phyloP scores from a whole-genome alignment of 2,113 vertebrate species.

The Cyanoderma ruficeps region DNA sequence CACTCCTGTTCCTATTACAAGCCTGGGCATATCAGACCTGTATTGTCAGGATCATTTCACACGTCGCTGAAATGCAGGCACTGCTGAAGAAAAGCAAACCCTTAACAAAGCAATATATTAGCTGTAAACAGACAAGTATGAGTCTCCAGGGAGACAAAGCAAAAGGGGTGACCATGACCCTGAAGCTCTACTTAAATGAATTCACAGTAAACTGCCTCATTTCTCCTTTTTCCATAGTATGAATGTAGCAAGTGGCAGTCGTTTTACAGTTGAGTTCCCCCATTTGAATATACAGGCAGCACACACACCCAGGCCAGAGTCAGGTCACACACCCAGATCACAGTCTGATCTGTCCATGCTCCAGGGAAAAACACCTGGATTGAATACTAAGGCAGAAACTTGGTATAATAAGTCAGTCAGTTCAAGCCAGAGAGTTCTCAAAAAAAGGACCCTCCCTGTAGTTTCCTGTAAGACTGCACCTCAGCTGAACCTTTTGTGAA shows the following conservation, averaged over 20 bases:
- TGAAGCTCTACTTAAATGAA: not conserved
- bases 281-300: not conserved
- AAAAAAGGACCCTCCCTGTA: not conserved
- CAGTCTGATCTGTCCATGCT: not conserved
- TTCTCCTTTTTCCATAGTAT: not conserved
- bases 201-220: not conserved
- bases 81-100: not conserved
- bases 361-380: not conserved
- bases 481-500: not conserved
- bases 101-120: conserved; percentile 6
- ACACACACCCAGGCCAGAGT: not conserved
- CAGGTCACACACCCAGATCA: not conserved
- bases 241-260: not conserved
- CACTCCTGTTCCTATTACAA: not conserved
- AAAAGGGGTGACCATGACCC: not conserved
- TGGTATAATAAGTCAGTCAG: not conserved
- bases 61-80: not conserved
- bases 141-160: not conserved
- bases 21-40: not conserved
- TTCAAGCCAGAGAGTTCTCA: not conserved
- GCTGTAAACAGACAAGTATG: not conserved
- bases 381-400: not conserved
- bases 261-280: not conserved
- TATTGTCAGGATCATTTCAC: not conserved
- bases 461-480: not conserved